Evolutionary conservation across 2,797 vertebrate species (phyloP).

Genomic region (Tarsius wallacei): DNA sequence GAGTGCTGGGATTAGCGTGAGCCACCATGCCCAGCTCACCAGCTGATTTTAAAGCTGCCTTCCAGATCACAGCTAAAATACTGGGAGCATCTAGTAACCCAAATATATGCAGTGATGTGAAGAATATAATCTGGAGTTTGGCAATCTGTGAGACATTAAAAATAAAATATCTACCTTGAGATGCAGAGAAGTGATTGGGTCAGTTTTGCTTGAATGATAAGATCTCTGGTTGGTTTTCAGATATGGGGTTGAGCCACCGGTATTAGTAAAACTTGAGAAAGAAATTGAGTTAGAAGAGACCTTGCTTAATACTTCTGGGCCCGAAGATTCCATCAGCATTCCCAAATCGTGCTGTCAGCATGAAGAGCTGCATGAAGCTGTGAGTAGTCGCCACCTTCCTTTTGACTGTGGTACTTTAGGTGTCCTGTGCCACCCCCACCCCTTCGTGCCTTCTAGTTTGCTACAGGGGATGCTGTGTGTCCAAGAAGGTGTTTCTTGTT

Average conservation of each 20-base stretch:
- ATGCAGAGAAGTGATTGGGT: neutral
- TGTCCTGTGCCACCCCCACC: neutral
- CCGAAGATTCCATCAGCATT: constrained; percentile 92
- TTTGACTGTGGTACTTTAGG: neutral
- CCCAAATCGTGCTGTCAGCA: constrained; percentile 96
- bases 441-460: neutral
- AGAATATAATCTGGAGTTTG: constrained; percentile 1
- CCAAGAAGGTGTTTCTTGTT: constrained; percentile 34
- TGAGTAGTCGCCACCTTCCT: constrained; percentile 87
- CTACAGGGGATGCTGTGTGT: neutral
- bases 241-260: constrained; percentile 97
- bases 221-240: constrained; percentile 88
- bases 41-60: neutral
- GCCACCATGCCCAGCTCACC: neutral
- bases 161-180: constrained; percentile 7
- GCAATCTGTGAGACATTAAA: neutral
- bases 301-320: constrained; percentile 93
- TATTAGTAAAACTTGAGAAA: constrained; percentile 98
- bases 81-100: neutral
- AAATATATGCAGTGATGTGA: neutral
- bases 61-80: neutral
- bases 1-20: no score
- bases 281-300: constrained; percentile 99
- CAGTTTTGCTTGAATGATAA: constrained; percentile 14
- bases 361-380: constrained; percentile 95